Conservation (phyloP, 2,113 vertebrate genomes). For the Trachemys scripta region DNA sequence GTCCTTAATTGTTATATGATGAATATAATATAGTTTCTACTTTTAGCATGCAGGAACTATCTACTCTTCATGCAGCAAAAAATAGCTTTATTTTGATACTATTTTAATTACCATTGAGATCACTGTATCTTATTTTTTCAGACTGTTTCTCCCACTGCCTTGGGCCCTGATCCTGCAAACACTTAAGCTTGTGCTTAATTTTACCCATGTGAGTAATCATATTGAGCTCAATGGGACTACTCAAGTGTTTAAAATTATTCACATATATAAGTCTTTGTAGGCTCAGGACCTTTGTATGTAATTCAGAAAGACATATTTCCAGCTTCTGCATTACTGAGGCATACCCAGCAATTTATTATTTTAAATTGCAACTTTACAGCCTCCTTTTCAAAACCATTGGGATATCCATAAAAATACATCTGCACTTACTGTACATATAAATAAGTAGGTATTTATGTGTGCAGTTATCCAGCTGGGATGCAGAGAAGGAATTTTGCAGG, state of each 20-base stretch:
- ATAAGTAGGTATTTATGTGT: background rate
- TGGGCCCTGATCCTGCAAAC: background rate
- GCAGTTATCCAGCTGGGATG: background rate
- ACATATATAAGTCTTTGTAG: background rate
- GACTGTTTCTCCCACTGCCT: background rate
- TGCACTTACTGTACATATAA: background rate
- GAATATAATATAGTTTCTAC: background rate
- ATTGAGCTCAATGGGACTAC: background rate
- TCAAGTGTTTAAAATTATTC: background rate
- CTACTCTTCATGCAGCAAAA: background rate
- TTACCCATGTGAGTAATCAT: background rate
- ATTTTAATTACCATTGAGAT: background rate
- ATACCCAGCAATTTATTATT: background rate
- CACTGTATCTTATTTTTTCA: background rate
- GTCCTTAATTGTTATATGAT: background rate
- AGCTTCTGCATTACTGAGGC: background rate
- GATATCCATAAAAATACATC: background rate
- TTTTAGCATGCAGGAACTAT: no score
- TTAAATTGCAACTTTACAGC: background rate
- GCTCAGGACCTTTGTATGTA: background rate
- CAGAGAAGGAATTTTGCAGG: background rate
- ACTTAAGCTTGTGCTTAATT: background rate
- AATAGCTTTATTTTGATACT: background rate
- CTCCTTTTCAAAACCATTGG: background rate
- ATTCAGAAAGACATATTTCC: background rate